Percentiles rank a stretch among this genome's conserved stretches.
phyloP scores from a whole-genome alignment of 1,140 invertebrate species.

The Galendromus occidentalis region DNA sequence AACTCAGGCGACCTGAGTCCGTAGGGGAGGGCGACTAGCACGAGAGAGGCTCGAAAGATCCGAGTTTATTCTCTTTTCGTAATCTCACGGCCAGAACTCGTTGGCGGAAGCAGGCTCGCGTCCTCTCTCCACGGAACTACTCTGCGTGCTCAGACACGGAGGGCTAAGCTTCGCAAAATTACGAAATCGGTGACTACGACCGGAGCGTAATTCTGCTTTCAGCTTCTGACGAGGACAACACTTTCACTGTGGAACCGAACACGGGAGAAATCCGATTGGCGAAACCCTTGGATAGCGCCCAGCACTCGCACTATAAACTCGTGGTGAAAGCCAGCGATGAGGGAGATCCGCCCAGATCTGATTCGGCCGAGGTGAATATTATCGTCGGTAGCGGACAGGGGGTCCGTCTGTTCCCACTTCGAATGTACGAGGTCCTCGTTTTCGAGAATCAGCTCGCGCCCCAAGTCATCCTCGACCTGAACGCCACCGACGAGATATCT shows the following conservation, averaged over 20 bases:
- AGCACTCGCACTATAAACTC: slow-evolving; percentile 74
- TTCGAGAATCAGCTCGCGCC: slow-evolving; percentile 23
- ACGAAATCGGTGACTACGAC: no score
- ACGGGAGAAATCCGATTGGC: slow-evolving; percentile 80
- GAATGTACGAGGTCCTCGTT: slow-evolving; percentile 23
- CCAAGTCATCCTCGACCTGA: slow-evolving; percentile 22
- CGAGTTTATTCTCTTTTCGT: no score
- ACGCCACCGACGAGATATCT: slow-evolving; percentile 24
- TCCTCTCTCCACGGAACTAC: not conserved
- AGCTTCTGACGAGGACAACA: slow-evolving; percentile 22
- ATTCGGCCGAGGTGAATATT: slow-evolving; percentile 24
- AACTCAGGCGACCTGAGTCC: no score
- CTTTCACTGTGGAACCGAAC: slow-evolving; percentile 35
- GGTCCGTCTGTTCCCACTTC: slow-evolving; percentile 22
- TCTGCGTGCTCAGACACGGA: no score
- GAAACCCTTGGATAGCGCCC: slow-evolving; percentile 83
- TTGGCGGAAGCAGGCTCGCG: no score
- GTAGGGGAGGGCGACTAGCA: no score
- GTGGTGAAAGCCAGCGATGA: slow-evolving; percentile 52
- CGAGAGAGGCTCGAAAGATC: no score
- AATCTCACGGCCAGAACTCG: no score
- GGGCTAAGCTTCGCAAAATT: no score
- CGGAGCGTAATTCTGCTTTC: not conserved
- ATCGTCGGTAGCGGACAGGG: slow-evolving; percentile 25
- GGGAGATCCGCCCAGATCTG: slow-evolving; percentile 22